Conservation (phyloP, 1,140 invertebrate species). For the Orchestia grillus region DNA sequence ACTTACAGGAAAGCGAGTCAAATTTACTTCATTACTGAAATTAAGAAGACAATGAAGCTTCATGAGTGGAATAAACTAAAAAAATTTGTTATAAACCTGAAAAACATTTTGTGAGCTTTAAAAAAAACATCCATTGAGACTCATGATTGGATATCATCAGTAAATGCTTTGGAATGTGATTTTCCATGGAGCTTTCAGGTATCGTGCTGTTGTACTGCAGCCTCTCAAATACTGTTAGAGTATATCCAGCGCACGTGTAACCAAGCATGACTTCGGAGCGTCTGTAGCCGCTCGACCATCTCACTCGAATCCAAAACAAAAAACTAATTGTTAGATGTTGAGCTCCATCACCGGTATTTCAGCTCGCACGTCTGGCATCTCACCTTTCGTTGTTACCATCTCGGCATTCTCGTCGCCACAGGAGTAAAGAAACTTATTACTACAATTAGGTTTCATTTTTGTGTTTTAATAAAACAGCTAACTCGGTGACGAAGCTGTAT, state of each 20-base stretch:
- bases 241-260: not conserved
- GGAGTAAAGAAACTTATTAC: not conserved
- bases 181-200: not conserved
- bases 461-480: not conserved
- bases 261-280: conserved; percentile 21
- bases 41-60: not conserved
- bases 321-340: conserved; percentile 48
- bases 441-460: not conserved
- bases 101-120: not conserved
- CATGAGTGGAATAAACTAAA: not conserved
- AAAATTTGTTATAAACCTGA: not conserved
- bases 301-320: conserved; percentile 34
- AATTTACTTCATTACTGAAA: not conserved
- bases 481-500: not conserved
- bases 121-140: not conserved
- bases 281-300: conserved; percentile 30
- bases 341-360: conserved; percentile 19
- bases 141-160: not conserved
- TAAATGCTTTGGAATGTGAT: not conserved
- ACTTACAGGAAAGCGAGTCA: not conserved
- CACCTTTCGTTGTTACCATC: not conserved
- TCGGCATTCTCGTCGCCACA: not conserved
- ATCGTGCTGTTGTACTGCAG: not conserved
- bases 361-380: conserved; percentile 13
- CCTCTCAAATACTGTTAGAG: not conserved